phyloP scores from a whole-genome alignment of 2,888 invertebrate species.

The Periphyllus acericola region DNA sequence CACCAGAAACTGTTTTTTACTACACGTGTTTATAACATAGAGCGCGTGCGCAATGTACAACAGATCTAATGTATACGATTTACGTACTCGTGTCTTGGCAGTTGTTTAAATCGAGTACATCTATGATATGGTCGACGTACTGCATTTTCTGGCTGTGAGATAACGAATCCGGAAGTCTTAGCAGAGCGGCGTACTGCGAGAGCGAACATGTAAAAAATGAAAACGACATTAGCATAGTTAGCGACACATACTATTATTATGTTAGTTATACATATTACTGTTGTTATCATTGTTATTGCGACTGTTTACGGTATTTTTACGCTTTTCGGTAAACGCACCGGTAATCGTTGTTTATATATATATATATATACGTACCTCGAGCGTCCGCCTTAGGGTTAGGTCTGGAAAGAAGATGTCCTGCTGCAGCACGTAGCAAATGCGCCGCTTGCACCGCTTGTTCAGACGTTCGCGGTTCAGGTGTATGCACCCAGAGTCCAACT shows the following conservation, averaged over 20 bases:
- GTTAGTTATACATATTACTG: not conserved
- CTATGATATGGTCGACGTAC: conserved; percentile 81
- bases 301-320: not conserved
- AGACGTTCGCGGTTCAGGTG: conserved; percentile 74
- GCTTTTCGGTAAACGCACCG: not conserved
- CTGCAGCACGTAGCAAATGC: conserved; percentile 84
- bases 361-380: conserved; percentile 70
- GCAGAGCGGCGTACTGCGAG: conserved; percentile 72
- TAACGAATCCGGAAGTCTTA: conserved; percentile 78
- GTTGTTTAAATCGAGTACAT: conserved; percentile 77
- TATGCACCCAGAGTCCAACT: conserved; percentile 75
- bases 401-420: conserved; percentile 85
- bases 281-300: not conserved
- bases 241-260: not conserved
- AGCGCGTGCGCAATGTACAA: too few relatives aligned
- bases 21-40: too few relatives aligned
- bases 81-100: conserved; percentile 80
- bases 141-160: conserved; percentile 78
- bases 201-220: conserved; percentile 11
- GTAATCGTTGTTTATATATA: not conserved
- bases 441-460: conserved; percentile 77
- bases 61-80: conserved; percentile 4
- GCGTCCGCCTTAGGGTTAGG: conserved; percentile 80
- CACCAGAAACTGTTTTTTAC: too few relatives aligned
- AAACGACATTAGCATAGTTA: conserved; percentile 10